phyloP scores from a whole-genome alignment of 2,797 vertebrate genomes.

The Takifugu rubripes region DNA sequence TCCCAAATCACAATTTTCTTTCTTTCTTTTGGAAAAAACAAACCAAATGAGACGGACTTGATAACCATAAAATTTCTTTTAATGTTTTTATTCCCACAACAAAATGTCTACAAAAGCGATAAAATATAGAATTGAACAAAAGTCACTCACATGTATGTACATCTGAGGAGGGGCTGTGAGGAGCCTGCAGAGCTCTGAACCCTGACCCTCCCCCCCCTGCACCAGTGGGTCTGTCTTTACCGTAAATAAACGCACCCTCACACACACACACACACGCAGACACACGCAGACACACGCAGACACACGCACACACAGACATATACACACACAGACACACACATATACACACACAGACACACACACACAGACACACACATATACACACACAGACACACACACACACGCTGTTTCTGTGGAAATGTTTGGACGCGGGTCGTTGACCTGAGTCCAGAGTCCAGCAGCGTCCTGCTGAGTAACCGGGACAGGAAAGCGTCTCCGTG shows the following conservation, averaged over 20 bases:
- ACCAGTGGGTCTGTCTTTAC: conserved; percentile 44
- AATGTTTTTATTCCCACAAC: conserved; percentile 86
- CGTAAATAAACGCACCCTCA: conserved; percentile 32
- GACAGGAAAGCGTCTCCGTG: too few species aligned
- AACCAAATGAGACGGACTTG: conserved; percentile 65
- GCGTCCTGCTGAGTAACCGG: conserved; percentile 32
- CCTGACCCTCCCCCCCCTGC: conserved; percentile 44
- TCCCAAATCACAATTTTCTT: too few species aligned
- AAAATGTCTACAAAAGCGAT: conserved; percentile 96
- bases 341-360: too few species aligned
- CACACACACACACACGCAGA: conserved; percentile 15
- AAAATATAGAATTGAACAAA: conserved; percentile 94
- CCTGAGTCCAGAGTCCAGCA: conserved; percentile 68
- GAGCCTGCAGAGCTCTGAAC: conserved; percentile 68
- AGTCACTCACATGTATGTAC: conserved; percentile 92
- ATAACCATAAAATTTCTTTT: conserved; percentile 87
- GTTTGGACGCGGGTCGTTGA: too few species aligned
- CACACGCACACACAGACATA: conserved; percentile 7
- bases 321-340: too few species aligned
- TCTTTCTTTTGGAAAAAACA: conserved; percentile 15
- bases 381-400: too few species aligned
- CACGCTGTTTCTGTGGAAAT: too few species aligned
- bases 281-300: conserved; percentile 21
- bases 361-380: too few species aligned
- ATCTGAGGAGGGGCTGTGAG: conserved; percentile 83